Conservation (phyloP, 35 echinoderm and acorn worm species). For the Lytechinus variegatus region DNA sequence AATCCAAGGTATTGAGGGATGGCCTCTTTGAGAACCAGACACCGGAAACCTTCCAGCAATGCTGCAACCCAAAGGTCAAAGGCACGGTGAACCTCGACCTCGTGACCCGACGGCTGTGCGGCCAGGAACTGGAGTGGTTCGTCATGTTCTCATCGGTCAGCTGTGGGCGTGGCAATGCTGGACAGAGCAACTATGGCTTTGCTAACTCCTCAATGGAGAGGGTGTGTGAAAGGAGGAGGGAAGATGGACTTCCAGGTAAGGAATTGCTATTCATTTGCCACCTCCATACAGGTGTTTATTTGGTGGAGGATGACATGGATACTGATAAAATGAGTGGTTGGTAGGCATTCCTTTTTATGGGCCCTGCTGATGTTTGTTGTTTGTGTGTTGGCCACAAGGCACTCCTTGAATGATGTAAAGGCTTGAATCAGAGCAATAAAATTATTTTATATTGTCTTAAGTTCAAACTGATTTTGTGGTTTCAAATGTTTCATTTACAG, state of each 20-base stretch:
- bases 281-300: too few species aligned
- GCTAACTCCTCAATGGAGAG: constrained; percentile 92
- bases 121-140: constrained; percentile 83
- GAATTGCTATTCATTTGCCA: too few species aligned
- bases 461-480: not conserved
- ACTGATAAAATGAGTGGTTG: too few species aligned
- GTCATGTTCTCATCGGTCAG: constrained; percentile 89
- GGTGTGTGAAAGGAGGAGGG: constrained; percentile 79
- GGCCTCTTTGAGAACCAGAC: constrained; percentile 81
- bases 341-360: too few species aligned
- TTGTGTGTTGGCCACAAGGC: too few species aligned
- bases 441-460: not conserved
- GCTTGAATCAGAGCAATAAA: not conserved
- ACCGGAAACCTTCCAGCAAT: constrained; percentile 48
- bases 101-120: constrained; percentile 67
- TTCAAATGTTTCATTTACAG: not conserved
- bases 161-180: constrained; percentile 86
- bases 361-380: too few species aligned
- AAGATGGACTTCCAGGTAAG: constrained; percentile 67
- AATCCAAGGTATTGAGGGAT: constrained; percentile 72
- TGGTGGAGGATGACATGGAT: too few species aligned
- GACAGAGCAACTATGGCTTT: constrained; percentile 84
- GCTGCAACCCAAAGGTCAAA: constrained; percentile 70
- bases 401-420: too few species aligned
- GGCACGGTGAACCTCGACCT: constrained; percentile 68